phyloP scores from a whole-genome alignment of 2,113 vertebrate genomes.

The Rhombomys opimus region DNA sequence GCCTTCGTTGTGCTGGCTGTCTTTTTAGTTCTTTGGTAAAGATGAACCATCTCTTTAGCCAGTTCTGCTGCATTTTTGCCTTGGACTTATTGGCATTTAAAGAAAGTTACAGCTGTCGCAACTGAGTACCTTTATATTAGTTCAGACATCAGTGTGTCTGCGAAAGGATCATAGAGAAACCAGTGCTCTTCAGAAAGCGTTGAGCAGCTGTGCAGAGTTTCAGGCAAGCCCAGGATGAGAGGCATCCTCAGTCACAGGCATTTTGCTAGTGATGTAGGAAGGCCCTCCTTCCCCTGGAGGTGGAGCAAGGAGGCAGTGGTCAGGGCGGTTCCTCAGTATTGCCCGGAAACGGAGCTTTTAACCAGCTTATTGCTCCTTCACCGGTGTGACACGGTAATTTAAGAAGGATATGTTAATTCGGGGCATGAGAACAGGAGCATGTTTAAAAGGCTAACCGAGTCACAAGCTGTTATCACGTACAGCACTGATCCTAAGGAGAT shows the following conservation, averaged over 20 bases:
- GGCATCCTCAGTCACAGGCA: not conserved
- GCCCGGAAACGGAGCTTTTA: not conserved
- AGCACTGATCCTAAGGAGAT: not conserved
- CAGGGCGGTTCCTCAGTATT: not conserved
- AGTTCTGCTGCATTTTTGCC: not conserved
- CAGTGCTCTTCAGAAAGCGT: not conserved
- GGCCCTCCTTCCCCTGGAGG: not conserved
- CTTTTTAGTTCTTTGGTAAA: constrained; percentile 30
- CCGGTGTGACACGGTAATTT: not conserved
- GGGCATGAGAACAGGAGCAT: not conserved
- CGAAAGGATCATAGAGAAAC: not conserved
- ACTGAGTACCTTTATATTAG: not conserved
- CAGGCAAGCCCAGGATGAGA: not conserved
- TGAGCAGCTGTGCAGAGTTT: not conserved
- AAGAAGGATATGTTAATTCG: not conserved
- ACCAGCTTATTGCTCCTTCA: not conserved
- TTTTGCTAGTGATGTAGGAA: not conserved
- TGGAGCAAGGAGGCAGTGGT: not conserved
- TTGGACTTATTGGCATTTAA: constrained; percentile 49
- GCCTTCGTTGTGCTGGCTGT: not conserved
- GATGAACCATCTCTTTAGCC: not conserved
- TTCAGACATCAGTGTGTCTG: not conserved
- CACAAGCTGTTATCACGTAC: not conserved
- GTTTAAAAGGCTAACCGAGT: not conserved
- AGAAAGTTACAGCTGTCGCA: constrained; percentile 17